Evolutionary conservation across 2,888 invertebrate genomes (phyloP).

Genomic region (Pseudococcus viburni): DNA sequence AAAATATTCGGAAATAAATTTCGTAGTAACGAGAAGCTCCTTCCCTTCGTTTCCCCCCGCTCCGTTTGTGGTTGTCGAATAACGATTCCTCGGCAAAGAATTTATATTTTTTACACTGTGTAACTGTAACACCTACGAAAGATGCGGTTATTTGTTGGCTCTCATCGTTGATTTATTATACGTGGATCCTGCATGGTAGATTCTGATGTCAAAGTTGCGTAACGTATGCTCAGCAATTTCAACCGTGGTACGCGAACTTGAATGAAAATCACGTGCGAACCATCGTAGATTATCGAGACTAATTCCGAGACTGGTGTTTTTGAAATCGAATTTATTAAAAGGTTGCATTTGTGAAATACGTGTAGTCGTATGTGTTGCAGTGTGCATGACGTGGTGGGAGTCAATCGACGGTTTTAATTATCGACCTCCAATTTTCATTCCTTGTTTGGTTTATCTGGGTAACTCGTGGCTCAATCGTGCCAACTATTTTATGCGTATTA

Average conservation of each 20-base stretch:
- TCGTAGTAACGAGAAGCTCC: conserved; percentile 22
- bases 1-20: conserved; percentile 57
- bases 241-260: background rate
- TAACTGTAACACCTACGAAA: conserved; percentile 49
- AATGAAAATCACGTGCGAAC: background rate
- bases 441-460: background rate
- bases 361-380: background rate
- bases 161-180: background rate
- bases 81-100: background rate
- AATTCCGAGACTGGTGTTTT: background rate
- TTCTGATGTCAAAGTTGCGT: background rate
- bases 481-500: background rate
- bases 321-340: background rate
- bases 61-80: background rate
- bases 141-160: background rate
- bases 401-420: background rate
- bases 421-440: conserved; percentile 1
- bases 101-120: background rate
- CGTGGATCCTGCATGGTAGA: background rate
- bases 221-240: background rate
- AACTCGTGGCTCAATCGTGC: background rate
- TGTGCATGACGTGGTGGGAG: background rate
- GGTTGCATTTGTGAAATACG: background rate
- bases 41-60: background rate
- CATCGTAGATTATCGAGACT: background rate